Percentiles rank a stretch among this genome's conserved stretches.
Evolutionary conservation across 2,888 invertebrate species (phyloP).

Genomic region (Oligia strigilis): DNA sequence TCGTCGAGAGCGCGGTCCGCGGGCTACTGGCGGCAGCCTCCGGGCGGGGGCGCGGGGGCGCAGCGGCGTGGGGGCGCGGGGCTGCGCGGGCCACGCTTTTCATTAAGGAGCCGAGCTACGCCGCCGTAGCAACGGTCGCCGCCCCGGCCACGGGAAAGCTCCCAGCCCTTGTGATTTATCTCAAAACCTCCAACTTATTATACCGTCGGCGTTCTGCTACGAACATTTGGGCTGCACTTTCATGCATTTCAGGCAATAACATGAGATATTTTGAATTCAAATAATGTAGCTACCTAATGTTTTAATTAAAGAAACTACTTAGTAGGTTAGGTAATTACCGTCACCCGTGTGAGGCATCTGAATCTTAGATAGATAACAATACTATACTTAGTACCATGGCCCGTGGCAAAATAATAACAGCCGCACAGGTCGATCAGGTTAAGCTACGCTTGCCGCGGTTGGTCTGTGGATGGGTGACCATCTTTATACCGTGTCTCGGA

Average conservation of each 20-base stretch:
- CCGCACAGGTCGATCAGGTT: too few relatives aligned
- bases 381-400: not conserved
- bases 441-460: too few relatives aligned
- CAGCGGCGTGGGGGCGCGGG: constrained; percentile 82
- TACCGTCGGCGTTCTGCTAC: constrained; percentile 51
- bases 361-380: not conserved
- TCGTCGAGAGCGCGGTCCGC: constrained; percentile 84
- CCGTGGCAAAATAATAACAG: too few relatives aligned
- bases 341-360: not conserved
- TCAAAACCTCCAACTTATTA: constrained; percentile 60
- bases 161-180: constrained; percentile 79
- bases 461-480: too few relatives aligned
- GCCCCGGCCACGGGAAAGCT: constrained; percentile 80
- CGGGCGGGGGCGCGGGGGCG: constrained; percentile 77
- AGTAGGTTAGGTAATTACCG: not conserved
- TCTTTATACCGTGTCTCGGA: too few relatives aligned
- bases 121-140: constrained; percentile 82
- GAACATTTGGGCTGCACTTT: constrained; percentile 54
- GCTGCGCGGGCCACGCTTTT: constrained; percentile 86
- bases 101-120: constrained; percentile 82
- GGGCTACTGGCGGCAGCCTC: constrained; percentile 88
- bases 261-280: not conserved
- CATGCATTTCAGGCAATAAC: not conserved
- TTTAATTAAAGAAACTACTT: not conserved
- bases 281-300: not conserved